A percentile compares a stretch with the other conserved stretches of the same genome.
These are phyloP conservation scores for Ctenopoma kingsleyae DNA, from an alignment of 2,797 vertebrate genomes.

Conservation along the genomic window DNA sequence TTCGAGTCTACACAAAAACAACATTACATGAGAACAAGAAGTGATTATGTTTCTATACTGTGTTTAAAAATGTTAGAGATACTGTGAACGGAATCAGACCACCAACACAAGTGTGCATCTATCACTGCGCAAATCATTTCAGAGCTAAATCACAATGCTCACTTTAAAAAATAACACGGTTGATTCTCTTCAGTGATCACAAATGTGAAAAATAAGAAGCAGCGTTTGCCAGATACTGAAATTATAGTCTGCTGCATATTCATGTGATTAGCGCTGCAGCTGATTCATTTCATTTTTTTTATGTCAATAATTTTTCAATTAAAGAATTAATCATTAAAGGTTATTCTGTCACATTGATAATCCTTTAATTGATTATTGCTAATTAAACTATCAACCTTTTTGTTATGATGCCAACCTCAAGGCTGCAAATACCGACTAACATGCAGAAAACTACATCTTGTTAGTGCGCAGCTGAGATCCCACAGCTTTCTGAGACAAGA, in stretches of 20 bases:
- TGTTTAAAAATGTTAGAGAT: background rate
- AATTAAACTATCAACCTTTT: background rate
- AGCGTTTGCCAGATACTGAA: background rate
- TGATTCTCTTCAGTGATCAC: background rate
- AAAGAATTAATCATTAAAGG: background rate
- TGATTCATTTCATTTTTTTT: no score
- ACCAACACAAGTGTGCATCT: background rate
- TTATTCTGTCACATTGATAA: background rate
- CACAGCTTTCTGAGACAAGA: background rate
- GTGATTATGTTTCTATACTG: background rate
- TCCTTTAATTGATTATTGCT: background rate
- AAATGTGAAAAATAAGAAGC: background rate
- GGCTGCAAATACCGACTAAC: background rate
- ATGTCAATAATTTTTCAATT: background rate
- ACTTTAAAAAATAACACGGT: background rate
- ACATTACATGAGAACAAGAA: background rate
- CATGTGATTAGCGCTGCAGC: background rate
- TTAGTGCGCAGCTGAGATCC: background rate
- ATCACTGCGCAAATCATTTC: background rate
- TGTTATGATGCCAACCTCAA: background rate
- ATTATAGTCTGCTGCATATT: background rate
- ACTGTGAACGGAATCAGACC: background rate
- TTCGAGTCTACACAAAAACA: background rate
- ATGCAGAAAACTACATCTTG: background rate
- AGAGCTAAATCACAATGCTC: background rate